Percentiles rank a stretch among this genome's conserved stretches.
phyloP scores from a whole-genome alignment of 2,888 invertebrate genomes.

The Keiferia lycopersicella region DNA sequence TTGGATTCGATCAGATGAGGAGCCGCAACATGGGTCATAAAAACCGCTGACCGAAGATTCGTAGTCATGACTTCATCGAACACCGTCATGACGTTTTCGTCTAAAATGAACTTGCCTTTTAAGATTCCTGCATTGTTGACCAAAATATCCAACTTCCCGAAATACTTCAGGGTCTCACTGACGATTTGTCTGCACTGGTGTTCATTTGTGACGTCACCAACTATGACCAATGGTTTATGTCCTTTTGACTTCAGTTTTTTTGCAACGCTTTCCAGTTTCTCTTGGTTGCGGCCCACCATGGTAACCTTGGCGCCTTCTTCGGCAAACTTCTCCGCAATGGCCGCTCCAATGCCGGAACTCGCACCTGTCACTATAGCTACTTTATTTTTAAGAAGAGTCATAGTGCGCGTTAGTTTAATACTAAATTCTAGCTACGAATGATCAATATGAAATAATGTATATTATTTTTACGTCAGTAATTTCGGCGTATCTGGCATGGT shows the following conservation, averaged over 20 bases:
- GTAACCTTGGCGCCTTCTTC: slow-evolving; percentile 51
- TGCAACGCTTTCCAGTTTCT: slow-evolving; percentile 43
- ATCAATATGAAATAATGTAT: too few relatives aligned
- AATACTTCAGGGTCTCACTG: slow-evolving; percentile 40
- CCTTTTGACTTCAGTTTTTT: slow-evolving; percentile 36
- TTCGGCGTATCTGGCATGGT: too few relatives aligned
- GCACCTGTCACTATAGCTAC: slow-evolving; percentile 53
- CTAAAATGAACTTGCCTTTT: slow-evolving; percentile 29
- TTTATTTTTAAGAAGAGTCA: slow-evolving; percentile 49
- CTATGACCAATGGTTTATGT: slow-evolving; percentile 36
- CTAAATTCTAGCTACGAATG: too few relatives aligned
- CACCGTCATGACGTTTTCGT: slow-evolving; percentile 33
- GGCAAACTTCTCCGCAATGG: slow-evolving; percentile 47
- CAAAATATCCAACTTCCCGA: slow-evolving; percentile 46
- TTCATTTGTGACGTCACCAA: slow-evolving; percentile 46
- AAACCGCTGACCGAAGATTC: slow-evolving; percentile 41
- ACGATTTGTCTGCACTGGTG: slow-evolving; percentile 39
- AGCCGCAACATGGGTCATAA: slow-evolving; percentile 31
- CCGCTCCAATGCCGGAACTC: slow-evolving; percentile 55
- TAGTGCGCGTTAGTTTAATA: slow-evolving; percentile 26
- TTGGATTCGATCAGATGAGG: slow-evolving; percentile 33
- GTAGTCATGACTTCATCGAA: slow-evolving; percentile 42
- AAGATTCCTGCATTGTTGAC: slow-evolving; percentile 49
- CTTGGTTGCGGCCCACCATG: slow-evolving; percentile 50
- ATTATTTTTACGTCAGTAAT: too few relatives aligned